Evolutionary conservation across 2,797 vertebrate genomes (phyloP).

Genomic region (Sebastes vulpes): DNA sequence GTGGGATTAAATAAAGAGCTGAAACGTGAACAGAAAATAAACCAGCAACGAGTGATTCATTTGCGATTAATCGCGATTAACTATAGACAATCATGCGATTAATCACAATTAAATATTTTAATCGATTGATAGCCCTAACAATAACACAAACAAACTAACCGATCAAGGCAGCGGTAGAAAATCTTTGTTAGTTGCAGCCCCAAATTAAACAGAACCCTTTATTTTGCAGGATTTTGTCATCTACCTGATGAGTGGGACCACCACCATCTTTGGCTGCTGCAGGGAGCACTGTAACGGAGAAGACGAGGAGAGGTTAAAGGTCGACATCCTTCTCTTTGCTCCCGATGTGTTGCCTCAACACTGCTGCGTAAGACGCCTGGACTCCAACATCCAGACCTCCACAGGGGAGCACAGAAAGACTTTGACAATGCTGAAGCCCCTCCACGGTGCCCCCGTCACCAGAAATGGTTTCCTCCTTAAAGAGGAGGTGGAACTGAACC

Average conservation of each 20-base stretch:
- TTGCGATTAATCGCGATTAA: no score
- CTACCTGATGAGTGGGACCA: conserved; percentile 85
- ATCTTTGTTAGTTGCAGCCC: neutral
- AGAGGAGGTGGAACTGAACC: conserved; percentile 78
- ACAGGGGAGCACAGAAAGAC: conserved; percentile 63
- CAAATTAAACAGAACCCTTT: neutral
- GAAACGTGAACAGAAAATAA: neutral
- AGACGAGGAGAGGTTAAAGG: conserved; percentile 82
- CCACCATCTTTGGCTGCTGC: conserved; percentile 83
- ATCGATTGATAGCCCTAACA: neutral
- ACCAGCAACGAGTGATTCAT: neutral
- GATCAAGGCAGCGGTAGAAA: neutral
- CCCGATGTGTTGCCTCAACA: conserved; percentile 85
- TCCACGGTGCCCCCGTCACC: conserved; percentile 80
- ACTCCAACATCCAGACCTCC: conserved; percentile 33
- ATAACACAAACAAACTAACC: neutral
- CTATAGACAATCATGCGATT: no score
- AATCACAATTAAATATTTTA: no score
- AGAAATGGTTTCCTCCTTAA: conserved; percentile 80
- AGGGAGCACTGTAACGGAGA: conserved; percentile 74
- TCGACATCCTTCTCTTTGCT: conserved; percentile 86
- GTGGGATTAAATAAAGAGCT: neutral
- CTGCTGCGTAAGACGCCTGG: conserved; percentile 83
- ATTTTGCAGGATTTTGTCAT: conserved; percentile 85
- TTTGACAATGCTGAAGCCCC: conserved; percentile 79